Evolutionary conservation across 2,113 vertebrate genomes (phyloP).

Genomic region (Kryptolebias marmoratus): DNA sequence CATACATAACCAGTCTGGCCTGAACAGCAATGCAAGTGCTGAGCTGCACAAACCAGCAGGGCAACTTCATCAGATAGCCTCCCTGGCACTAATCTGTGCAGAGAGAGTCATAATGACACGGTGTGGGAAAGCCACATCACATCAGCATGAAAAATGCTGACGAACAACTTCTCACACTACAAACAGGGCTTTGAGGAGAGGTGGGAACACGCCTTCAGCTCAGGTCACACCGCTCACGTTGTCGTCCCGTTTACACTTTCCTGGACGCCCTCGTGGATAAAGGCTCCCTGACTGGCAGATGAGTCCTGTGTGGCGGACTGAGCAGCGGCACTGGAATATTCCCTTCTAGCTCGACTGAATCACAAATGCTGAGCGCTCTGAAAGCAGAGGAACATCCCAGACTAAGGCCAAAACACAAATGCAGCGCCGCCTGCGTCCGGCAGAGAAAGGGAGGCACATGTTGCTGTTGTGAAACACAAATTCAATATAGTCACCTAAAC

Average conservation of each 20-base stretch:
- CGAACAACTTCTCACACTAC: constrained; percentile 24
- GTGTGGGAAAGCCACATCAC: constrained; percentile 29
- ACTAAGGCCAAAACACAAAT: constrained; percentile 71
- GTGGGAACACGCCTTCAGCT: constrained; percentile 39
- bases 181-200: constrained; percentile 18
- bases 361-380: constrained; percentile 76
- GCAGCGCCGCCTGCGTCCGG: constrained; percentile 55
- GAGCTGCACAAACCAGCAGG: constrained; percentile 47
- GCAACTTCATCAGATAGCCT: constrained; percentile 62
- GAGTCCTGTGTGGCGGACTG: constrained; percentile 34
- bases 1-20: constrained; percentile 67
- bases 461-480: constrained; percentile 52
- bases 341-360: constrained; percentile 71
- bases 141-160: constrained; percentile 54
- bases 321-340: constrained; percentile 62
- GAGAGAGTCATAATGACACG: constrained; percentile 28
- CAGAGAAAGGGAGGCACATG: constrained; percentile 54
- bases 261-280: constrained; percentile 38
- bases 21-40: constrained; percentile 37
- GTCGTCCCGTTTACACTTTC: constrained; percentile 28
- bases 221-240: constrained; percentile 40
- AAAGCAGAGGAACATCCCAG: constrained; percentile 75
- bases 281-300: constrained; percentile 43
- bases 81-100: constrained; percentile 28
- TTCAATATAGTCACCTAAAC: constrained; percentile 43